Conservation (phyloP, 2,888 invertebrate species). For the Drosophila nr. medialis region DNA sequence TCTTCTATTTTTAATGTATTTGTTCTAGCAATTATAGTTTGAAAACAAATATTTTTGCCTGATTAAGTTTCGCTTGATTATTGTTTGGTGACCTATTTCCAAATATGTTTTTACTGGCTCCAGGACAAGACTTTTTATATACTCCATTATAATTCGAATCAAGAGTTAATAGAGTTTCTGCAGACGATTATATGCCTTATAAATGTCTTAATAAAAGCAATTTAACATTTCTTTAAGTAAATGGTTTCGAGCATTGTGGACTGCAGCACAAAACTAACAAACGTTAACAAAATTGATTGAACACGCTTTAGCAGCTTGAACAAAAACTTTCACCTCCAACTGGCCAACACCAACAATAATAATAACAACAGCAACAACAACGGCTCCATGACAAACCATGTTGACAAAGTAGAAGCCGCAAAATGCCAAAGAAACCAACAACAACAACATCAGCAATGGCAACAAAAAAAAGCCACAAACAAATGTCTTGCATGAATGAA, state of each 20-base stretch:
- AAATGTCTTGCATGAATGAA: conserved; percentile 74
- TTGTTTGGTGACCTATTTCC: background rate
- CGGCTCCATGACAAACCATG: conserved; percentile 35
- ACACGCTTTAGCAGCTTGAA: conserved; percentile 55
- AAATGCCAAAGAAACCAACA: conserved; percentile 56
- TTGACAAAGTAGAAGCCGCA: conserved; percentile 69
- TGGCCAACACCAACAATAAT: conserved; percentile 41
- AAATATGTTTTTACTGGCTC: background rate
- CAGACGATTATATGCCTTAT: background rate
- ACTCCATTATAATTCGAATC: background rate
- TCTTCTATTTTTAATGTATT: background rate
- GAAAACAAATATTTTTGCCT: background rate
- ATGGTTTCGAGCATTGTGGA: background rate
- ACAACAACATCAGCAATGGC: conserved; percentile 25
- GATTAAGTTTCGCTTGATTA: background rate
- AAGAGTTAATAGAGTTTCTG: background rate
- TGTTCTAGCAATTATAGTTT: background rate
- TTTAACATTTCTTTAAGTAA: conserved; percentile 7
- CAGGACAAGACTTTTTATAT: background rate
- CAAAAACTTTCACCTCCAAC: conserved; percentile 79
- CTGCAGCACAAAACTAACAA: conserved; percentile 20
- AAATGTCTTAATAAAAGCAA: conserved; percentile 5
- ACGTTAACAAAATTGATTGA: conserved; percentile 57
- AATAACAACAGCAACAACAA: conserved; percentile 21
- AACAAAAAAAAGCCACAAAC: conserved; percentile 34